phyloP scores from a whole-genome alignment of 2,113 vertebrate species.

The Dasyornis broadbenti region DNA sequence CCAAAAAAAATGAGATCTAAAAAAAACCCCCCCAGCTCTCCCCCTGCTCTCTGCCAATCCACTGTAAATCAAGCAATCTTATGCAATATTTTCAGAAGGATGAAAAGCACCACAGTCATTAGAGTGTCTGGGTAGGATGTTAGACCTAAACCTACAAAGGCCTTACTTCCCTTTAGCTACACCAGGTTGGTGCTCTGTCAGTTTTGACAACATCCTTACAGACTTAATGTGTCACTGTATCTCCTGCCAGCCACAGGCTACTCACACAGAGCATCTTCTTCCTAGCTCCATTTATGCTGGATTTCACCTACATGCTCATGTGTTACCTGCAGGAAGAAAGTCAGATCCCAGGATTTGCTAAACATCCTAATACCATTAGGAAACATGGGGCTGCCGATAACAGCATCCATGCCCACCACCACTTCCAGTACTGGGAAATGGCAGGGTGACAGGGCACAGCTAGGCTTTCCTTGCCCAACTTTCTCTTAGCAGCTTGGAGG shows the following conservation, averaged over 20 bases:
- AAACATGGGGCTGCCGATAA: not conserved
- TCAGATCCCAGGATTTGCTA: not conserved
- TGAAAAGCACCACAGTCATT: not conserved
- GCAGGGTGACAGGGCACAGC: not conserved
- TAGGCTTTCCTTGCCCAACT: not conserved
- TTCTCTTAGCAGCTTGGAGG: not conserved
- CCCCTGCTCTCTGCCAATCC: not conserved
- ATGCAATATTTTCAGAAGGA: not conserved
- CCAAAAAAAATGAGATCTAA: not conserved
- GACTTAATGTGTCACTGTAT: not conserved
- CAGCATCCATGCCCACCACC: not conserved
- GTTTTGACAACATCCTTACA: not conserved
- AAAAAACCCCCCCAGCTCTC: not conserved
- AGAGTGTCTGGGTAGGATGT: not conserved
- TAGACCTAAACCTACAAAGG: not conserved
- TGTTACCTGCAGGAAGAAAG: not conserved
- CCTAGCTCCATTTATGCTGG: not conserved
- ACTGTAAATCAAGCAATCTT: not conserved
- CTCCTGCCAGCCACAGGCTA: not conserved
- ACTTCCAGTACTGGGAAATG: not conserved
- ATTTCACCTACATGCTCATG: not conserved
- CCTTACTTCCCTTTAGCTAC: not conserved
- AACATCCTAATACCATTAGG: not conserved
- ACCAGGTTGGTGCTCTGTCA: not conserved
- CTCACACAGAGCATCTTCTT: not conserved